Conservation (phyloP, 2,113 vertebrate species). For the Anhinga rufa region DNA sequence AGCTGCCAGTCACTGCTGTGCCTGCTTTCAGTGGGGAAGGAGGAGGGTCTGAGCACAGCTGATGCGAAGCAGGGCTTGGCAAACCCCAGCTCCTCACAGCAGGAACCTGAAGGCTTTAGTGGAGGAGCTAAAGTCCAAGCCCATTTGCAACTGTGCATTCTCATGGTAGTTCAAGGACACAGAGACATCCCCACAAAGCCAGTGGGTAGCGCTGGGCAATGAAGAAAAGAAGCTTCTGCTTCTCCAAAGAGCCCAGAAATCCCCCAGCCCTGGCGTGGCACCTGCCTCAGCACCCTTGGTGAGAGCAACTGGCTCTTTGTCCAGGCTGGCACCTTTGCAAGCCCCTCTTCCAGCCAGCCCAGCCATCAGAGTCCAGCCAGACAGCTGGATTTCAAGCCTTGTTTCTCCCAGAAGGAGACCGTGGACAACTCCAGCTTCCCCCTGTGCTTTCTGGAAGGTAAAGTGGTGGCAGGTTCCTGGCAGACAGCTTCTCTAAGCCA, state of each 20-base stretch:
- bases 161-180: not conserved
- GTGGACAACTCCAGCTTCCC: not conserved
- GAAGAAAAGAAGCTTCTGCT: not conserved
- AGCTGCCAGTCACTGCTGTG: not conserved
- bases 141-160: rapidly evolving
- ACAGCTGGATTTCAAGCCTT: not conserved
- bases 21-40: not conserved
- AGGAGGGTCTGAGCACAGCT: not conserved
- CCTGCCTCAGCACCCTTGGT: not conserved
- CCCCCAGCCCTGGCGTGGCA: not conserved
- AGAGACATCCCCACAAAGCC: not conserved
- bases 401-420: not conserved
- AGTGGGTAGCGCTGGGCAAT: not conserved
- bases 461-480: not conserved
- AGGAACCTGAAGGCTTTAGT: not conserved
- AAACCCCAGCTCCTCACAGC: not conserved
- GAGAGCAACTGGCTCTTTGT: not conserved
- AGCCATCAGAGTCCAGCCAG: not conserved
- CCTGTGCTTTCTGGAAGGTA: not conserved
- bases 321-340: not conserved
- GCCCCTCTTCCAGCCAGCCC: not conserved
- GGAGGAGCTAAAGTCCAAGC: not conserved
- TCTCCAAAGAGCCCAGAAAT: not conserved
- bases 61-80: not conserved
- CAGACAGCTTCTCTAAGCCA: not conserved